These are phyloP conservation scores for Trichopoda pennipes DNA, from an alignment of 2,888 invertebrate species.

Conservation along the genomic window DNA sequence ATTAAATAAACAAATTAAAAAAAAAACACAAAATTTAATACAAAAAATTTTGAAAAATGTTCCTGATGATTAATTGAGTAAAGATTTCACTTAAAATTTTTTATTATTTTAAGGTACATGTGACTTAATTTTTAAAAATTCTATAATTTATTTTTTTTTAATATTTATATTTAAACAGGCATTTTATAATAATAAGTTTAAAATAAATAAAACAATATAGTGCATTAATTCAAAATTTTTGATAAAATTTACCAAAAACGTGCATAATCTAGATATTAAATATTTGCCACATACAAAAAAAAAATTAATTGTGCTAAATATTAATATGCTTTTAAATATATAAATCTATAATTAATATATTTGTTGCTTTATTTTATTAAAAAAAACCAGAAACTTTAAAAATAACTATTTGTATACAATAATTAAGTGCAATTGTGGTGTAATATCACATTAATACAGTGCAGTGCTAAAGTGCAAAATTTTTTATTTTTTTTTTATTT, in stretches of 20 bases:
- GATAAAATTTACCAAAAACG: slow-evolving; percentile 21
- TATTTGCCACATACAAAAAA: slow-evolving; percentile 58
- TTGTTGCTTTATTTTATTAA: slow-evolving; percentile 22
- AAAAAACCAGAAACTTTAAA: slow-evolving; percentile 46
- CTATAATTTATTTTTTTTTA: slow-evolving; percentile 1
- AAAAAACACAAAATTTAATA: no score
- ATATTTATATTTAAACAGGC: slow-evolving; percentile 4
- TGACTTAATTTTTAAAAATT: slow-evolving; percentile 30
- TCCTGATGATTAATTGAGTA: neutral
- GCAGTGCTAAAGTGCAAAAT: slow-evolving; percentile 68
- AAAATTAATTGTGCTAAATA: slow-evolving; percentile 37
- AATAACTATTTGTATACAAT: slow-evolving; percentile 40
- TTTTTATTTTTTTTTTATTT: slow-evolving; percentile 10
- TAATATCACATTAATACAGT: slow-evolving; percentile 69
- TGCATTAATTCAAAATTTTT: slow-evolving; percentile 29
- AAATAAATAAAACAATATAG: slow-evolving; percentile 35
- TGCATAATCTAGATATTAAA: slow-evolving; percentile 36
- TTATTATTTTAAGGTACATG: slow-evolving; percentile 49
- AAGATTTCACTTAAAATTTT: slow-evolving; percentile 7
- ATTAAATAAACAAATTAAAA: no score
- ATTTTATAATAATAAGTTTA: slow-evolving; percentile 4
- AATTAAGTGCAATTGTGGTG: slow-evolving; percentile 70
- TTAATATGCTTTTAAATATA: slow-evolving; percentile 8
- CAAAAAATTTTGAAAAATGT: neutral
- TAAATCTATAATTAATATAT: slow-evolving; percentile 4